phyloP scores from a whole-genome alignment of 2,888 invertebrate genomes.

The Hyposoter dolosus region DNA sequence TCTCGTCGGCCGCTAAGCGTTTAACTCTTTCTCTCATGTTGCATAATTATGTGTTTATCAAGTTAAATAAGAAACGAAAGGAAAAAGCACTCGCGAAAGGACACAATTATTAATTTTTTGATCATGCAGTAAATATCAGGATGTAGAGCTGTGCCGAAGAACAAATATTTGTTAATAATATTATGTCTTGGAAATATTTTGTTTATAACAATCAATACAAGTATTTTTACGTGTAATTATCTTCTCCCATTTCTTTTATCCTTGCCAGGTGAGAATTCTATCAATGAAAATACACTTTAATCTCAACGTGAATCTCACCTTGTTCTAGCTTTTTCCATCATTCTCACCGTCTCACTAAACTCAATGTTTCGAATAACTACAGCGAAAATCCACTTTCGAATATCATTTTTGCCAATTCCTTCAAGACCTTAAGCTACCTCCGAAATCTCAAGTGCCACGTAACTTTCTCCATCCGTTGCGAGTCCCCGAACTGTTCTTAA shows the following conservation, averaged over 20 bases:
- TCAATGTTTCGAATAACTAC: background rate
- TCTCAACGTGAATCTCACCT: constrained; percentile 3
- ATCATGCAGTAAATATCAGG: constrained; percentile 51
- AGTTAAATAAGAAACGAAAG: constrained; percentile 18
- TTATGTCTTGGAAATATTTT: constrained; percentile 45
- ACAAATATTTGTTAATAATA: constrained; percentile 44
- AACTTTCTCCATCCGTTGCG: background rate
- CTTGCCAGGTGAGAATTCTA: constrained; percentile 37
- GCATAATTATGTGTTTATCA: constrained; percentile 59
- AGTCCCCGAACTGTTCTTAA: background rate
- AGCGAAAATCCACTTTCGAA: background rate
- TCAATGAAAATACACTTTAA: constrained; percentile 33
- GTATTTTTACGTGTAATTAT: constrained; percentile 57
- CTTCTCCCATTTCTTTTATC: constrained; percentile 43
- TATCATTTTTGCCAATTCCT: background rate
- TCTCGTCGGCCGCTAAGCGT: constrained; percentile 85
- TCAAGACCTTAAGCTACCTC: background rate
- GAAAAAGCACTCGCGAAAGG: constrained; percentile 49
- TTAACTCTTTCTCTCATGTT: constrained; percentile 62
- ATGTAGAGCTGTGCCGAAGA: constrained; percentile 35
- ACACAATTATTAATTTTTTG: constrained; percentile 64
- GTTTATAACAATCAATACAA: constrained; percentile 66
- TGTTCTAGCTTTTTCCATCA: background rate
- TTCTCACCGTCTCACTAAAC: background rate
- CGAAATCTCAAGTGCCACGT: background rate